Conservation (phyloP, 1,140 invertebrate genomes). For the Sitobion miscanthi region DNA sequence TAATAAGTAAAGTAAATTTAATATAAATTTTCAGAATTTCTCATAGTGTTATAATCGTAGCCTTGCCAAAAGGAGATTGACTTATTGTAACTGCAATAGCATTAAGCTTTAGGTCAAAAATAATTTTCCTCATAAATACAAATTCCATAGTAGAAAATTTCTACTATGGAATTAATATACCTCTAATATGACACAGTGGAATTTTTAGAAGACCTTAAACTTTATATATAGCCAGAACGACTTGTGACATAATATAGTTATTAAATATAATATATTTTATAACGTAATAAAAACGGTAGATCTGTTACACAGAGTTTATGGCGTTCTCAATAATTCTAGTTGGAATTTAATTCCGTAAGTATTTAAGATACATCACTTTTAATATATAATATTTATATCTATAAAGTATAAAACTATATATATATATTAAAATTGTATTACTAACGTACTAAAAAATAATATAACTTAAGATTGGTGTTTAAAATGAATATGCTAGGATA, state of each 20-base stretch:
- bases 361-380: neutral
- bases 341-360: neutral
- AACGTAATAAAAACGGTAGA: neutral
- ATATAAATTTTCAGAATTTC: neutral
- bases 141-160: neutral
- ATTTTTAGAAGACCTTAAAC: neutral
- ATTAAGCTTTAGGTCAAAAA: neutral
- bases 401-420: no score
- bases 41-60: neutral
- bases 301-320: neutral
- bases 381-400: no score
- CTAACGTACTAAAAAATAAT: no score
- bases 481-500: no score
- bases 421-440: no score
- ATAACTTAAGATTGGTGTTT: no score
- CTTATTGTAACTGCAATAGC: neutral
- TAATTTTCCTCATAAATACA: neutral
- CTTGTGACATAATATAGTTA: neutral
- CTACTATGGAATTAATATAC: neutral
- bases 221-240: neutral
- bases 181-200: neutral
- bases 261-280: constrained; percentile 16
- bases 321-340: neutral
- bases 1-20: neutral
- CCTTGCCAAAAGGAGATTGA: neutral